Percentiles rank a stretch among this genome's conserved stretches.
These are phyloP conservation scores for Xyrauchen texanus DNA, from an alignment of 2,113 vertebrate species.

Conservation along the genomic window DNA sequence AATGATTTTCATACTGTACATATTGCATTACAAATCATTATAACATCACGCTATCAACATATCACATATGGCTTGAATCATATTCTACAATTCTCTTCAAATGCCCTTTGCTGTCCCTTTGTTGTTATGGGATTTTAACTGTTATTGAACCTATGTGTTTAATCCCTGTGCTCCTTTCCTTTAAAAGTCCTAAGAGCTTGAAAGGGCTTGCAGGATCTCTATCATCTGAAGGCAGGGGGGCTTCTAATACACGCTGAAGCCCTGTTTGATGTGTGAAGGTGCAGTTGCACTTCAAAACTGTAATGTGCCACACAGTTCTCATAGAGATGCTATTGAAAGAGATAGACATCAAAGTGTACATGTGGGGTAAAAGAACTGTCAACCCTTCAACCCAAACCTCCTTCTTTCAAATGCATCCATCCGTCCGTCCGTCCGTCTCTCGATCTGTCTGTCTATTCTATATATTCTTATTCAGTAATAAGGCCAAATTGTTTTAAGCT, in stretches of 20 bases:
- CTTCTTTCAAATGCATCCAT: neutral
- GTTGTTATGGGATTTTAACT: neutral
- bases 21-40: neutral
- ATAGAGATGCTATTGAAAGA: slow-evolving; percentile 24
- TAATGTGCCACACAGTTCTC: slow-evolving; percentile 2
- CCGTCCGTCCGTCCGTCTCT: too few species aligned
- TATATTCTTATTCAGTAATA: too few species aligned
- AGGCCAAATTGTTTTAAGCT: too few species aligned
- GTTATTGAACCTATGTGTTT: slow-evolving; percentile 39
- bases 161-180: slow-evolving; percentile 22
- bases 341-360: slow-evolving; percentile 32
- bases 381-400: neutral
- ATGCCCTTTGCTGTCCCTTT: neutral
- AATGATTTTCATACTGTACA: too few species aligned
- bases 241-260: slow-evolving; percentile 14
- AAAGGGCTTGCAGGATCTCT: slow-evolving; percentile 25
- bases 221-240: slow-evolving; percentile 21
- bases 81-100: slow-evolving; percentile 26
- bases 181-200: slow-evolving; percentile 36
- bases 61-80: neutral
- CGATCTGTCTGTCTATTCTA: too few species aligned
- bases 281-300: slow-evolving; percentile 45
- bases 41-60: neutral
- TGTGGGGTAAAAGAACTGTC: slow-evolving; percentile 37
- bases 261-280: slow-evolving; percentile 45